Percentiles rank a stretch among this genome's conserved stretches.
Conservation (phyloP, 2,113 vertebrate genomes). For the Ictalurus furcatus region DNA sequence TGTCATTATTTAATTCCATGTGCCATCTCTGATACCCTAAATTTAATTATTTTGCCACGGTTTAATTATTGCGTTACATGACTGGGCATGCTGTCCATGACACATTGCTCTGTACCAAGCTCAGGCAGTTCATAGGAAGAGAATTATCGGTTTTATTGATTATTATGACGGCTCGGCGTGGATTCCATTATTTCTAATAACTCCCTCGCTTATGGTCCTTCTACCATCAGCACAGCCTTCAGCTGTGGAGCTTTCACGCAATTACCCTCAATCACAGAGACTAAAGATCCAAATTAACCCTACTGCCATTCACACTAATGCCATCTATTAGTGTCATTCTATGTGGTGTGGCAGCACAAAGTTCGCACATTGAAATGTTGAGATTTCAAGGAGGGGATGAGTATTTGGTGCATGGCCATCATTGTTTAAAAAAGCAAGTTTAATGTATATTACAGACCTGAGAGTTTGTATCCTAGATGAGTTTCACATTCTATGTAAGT, state of each 20-base stretch:
- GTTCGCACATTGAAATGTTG: neutral
- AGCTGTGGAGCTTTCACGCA: slow-evolving; percentile 31
- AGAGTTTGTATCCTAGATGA: neutral
- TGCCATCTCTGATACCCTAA: slow-evolving; percentile 31
- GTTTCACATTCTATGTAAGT: neutral
- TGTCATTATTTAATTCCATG: slow-evolving; percentile 37
- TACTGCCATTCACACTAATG: slow-evolving; percentile 32
- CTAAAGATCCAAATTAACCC: slow-evolving; percentile 45
- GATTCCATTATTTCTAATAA: slow-evolving; percentile 53
- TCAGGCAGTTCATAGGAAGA: slow-evolving; percentile 18
- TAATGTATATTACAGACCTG: neutral
- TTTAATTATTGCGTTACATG: slow-evolving; percentile 42
- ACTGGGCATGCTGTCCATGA: slow-evolving; percentile 25
- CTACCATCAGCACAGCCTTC: slow-evolving; percentile 16
- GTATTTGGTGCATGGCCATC: neutral
- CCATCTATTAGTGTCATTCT: slow-evolving; percentile 29
- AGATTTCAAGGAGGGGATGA: neutral
- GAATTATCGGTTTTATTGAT: slow-evolving; percentile 47
- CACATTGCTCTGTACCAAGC: slow-evolving; percentile 17
- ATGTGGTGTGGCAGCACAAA: neutral
- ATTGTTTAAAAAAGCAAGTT: neutral
- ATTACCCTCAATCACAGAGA: slow-evolving; percentile 38
- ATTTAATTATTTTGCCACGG: slow-evolving; percentile 37
- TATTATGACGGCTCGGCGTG: slow-evolving; percentile 28
- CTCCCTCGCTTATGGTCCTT: slow-evolving; percentile 19